phyloP scores from a whole-genome alignment of 1,140 invertebrate species.

The Temnothorax longispinosus region DNA sequence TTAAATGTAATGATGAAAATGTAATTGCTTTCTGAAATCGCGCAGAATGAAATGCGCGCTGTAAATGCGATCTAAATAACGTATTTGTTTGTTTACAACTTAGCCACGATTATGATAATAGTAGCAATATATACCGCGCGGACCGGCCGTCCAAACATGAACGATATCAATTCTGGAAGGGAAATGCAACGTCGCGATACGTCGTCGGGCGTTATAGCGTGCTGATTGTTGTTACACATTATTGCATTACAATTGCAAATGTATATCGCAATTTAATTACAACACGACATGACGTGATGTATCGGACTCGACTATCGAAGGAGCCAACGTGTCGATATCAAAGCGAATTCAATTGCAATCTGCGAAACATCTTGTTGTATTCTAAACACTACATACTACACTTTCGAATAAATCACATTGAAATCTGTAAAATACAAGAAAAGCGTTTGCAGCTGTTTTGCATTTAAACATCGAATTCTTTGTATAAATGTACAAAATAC shows the following conservation, averaged over 20 bases:
- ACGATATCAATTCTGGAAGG: constrained; percentile 54
- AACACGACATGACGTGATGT: constrained; percentile 43
- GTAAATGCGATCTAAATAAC: constrained; percentile 52
- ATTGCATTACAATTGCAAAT: constrained; percentile 63
- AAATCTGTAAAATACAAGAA: not conserved
- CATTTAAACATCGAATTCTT: not conserved
- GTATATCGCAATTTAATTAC: constrained; percentile 53
- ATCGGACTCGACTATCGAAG: constrained; percentile 41
- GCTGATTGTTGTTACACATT: constrained; percentile 56
- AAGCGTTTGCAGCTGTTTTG: not conserved
- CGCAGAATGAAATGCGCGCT: constrained; percentile 21
- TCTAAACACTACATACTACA: not conserved
- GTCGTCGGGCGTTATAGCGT: constrained; percentile 45
- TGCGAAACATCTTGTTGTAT: not conserved
- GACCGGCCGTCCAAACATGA: constrained; percentile 19
- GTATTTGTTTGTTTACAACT: constrained; percentile 57
- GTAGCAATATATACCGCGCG: constrained; percentile 1
- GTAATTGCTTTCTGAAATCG: constrained; percentile 50
- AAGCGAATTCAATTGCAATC: constrained; percentile 40
- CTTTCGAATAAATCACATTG: not conserved
- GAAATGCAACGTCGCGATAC: constrained; percentile 59
- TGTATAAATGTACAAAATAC: not conserved
- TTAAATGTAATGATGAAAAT: constrained; percentile 55
- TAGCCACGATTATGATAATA: constrained; percentile 59
- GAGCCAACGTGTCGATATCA: constrained; percentile 51